Evolutionary conservation across 2,888 invertebrate genomes (phyloP).

Genomic region (Eutolmus rufibarbis): DNA sequence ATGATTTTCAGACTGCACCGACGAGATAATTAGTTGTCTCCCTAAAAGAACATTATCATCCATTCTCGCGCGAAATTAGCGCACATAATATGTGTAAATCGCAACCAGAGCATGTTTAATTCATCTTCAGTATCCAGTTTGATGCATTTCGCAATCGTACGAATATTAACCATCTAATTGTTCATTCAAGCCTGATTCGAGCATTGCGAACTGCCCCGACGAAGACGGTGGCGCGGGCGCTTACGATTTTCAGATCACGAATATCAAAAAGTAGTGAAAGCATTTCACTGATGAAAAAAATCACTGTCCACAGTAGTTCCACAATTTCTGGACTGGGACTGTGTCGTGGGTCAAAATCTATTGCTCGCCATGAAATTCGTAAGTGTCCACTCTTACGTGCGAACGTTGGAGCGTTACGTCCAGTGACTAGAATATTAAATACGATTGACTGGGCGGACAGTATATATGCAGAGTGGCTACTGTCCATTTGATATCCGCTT

Average conservation of each 20-base stretch:
- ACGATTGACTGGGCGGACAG: neutral
- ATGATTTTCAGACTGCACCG: neutral
- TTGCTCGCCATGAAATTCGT: constrained; percentile 1
- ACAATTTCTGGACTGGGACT: neutral
- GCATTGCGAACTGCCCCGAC: neutral
- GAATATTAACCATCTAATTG: constrained; percentile 25
- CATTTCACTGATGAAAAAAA: constrained; percentile 32
- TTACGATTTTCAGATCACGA: constrained; percentile 31
- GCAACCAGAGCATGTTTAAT: neutral
- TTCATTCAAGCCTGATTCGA: constrained; percentile 15
- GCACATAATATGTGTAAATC: constrained; percentile 17
- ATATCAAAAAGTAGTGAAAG: constrained; percentile 33
- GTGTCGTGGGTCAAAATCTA: neutral
- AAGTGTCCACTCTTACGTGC: neutral
- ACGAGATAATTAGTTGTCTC: neutral
- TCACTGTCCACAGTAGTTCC: neutral
- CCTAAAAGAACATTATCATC: neutral
- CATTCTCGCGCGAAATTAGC: neutral
- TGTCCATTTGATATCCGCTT: constrained; percentile 39
- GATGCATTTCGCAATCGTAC: constrained; percentile 4
- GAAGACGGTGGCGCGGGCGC: neutral
- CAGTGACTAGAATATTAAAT: constrained; percentile 31
- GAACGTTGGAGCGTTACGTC: neutral
- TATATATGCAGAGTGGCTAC: neutral
- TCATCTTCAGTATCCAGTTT: neutral